A percentile compares a stretch with the other conserved stretches of the same genome.
phyloP scores from a whole-genome alignment of 2,888 invertebrate genomes.

The Sturmia bella region DNA sequence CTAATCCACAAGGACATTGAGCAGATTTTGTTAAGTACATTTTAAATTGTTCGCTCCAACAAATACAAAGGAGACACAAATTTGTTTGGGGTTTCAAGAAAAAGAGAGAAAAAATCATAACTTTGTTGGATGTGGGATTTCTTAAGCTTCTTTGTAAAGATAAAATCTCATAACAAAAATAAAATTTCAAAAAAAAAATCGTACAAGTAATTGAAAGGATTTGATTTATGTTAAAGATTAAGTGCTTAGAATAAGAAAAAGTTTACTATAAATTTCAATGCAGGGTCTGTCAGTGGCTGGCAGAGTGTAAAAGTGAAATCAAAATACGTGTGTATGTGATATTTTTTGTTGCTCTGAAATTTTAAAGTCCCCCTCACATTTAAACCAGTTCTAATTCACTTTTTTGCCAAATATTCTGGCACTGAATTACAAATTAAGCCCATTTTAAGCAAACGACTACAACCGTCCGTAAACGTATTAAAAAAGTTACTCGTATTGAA shows the following conservation, averaged over 20 bases:
- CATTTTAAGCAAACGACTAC: constrained; percentile 21
- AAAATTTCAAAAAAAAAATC: constrained; percentile 33
- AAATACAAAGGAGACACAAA: constrained; percentile 4
- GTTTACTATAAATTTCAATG: neutral
- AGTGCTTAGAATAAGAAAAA: neutral
- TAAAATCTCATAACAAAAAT: constrained; percentile 31
- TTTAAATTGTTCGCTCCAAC: constrained; percentile 49
- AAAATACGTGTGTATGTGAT: neutral
- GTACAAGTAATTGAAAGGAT: constrained; percentile 38
- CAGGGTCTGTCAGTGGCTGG: neutral
- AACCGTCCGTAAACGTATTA: neutral
- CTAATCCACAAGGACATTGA: constrained; percentile 51
- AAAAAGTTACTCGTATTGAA: constrained; percentile 15
- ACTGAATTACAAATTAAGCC: constrained; percentile 4
- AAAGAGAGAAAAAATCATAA: neutral
- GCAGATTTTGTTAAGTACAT: constrained; percentile 54
- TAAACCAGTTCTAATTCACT: constrained; percentile 30
- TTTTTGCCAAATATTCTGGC: constrained; percentile 33
- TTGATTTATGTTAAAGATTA: constrained; percentile 20
- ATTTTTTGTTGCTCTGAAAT: neutral
- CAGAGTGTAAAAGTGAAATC: neutral
- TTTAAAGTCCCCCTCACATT: neutral
- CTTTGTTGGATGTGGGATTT: constrained; percentile 18
- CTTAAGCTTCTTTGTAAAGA: neutral
- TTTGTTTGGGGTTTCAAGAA: neutral